A percentile compares a stretch with the other conserved stretches of the same genome.
These are phyloP conservation scores for Amphiprion clarkii DNA, from an alignment of 2,797 vertebrate species.

Conservation along the genomic window DNA sequence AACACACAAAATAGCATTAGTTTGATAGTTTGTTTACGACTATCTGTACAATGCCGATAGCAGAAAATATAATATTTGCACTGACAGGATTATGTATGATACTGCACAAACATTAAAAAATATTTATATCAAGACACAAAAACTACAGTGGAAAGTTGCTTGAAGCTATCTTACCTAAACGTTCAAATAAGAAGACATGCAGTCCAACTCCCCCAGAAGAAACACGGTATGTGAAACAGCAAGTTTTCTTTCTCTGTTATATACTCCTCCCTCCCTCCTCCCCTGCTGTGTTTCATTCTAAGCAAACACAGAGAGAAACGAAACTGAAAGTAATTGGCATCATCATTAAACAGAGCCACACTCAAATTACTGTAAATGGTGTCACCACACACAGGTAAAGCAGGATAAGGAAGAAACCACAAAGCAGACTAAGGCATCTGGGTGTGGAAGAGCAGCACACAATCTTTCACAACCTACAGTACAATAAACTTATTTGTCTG, in stretches of 20 bases:
- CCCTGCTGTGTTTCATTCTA: constrained; percentile 22
- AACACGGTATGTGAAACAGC: background rate
- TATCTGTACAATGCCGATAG: background rate
- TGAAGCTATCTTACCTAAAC: constrained; percentile 44
- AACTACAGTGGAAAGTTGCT: background rate
- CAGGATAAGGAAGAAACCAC: background rate
- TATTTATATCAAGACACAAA: background rate
- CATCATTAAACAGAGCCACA: background rate
- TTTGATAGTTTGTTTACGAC: background rate
- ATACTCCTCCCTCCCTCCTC: constrained; percentile 6
- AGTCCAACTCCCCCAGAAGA: background rate
- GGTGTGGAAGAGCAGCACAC: background rate
- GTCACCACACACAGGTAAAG: background rate
- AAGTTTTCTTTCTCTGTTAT: constrained; percentile 26
- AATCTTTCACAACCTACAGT: background rate
- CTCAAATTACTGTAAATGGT: constrained; percentile 49
- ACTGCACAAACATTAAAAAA: background rate
- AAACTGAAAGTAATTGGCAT: constrained; percentile 65
- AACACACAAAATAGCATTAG: background rate
- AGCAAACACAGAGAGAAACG: constrained; percentile 50
- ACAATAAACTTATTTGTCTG: background rate
- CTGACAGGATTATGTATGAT: background rate
- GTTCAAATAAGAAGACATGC: background rate
- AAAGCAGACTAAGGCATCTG: background rate
- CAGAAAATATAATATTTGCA: background rate